Evolutionary conservation across 2,113 vertebrate species (phyloP).

Genomic region (Pseudopodoces humilis): DNA sequence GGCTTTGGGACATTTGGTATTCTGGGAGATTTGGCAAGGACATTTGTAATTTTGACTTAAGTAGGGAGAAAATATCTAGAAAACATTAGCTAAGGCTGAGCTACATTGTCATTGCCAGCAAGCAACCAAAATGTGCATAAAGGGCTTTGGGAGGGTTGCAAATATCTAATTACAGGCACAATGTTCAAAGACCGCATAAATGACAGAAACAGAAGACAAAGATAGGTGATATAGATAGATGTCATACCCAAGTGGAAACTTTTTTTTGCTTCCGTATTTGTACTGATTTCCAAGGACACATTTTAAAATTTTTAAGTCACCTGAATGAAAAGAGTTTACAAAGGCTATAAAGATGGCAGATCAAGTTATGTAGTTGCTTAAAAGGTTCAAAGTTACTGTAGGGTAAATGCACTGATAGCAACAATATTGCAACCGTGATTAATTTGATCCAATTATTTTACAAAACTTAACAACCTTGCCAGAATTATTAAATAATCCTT

Average conservation of each 20-base stretch:
- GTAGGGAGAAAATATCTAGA: not conserved
- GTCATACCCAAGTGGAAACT: not conserved
- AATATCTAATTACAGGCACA: not conserved
- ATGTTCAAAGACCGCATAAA: not conserved
- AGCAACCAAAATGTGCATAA: not conserved
- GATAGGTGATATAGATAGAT: not conserved
- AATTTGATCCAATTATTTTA: not conserved
- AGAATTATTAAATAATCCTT: not conserved
- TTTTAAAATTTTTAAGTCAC: not conserved
- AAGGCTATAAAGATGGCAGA: not conserved
- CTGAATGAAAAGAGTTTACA: not conserved
- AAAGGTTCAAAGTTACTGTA: not conserved
- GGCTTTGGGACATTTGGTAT: not conserved
- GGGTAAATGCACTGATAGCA: not conserved
- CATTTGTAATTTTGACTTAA: not conserved
- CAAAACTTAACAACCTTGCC: not conserved
- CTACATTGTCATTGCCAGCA: not conserved
- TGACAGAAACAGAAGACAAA: not conserved
- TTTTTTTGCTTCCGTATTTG: not conserved
- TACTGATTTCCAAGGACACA: not conserved
- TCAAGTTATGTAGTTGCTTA: not conserved
- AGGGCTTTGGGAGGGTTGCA: not conserved
- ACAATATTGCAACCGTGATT: not conserved
- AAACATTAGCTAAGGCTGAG: not conserved
- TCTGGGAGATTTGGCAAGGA: not conserved